Evolutionary conservation across 2,888 invertebrate genomes (phyloP), one percentile per base, ranked within the genome.

Genomic region (Calliopum simillimum): DNA sequence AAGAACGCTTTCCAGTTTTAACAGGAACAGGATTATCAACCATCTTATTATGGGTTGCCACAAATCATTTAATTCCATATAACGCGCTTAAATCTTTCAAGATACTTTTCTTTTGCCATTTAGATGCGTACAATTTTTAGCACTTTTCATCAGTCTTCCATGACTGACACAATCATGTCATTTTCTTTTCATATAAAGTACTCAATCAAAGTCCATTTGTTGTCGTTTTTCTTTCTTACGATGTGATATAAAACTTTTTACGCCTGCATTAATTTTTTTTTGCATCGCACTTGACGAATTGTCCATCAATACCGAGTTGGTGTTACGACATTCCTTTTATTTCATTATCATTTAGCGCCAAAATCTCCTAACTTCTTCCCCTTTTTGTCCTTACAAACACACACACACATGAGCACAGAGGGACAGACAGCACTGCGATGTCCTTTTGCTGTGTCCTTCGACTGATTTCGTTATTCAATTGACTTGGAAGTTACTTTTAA

Each of bases 201-300:
- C 43, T 65, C 65, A 65, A 65, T 65, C 65, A 65, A 65, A 53
- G 65, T 65, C 65, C 53, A 53, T 53, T 61, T 44, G 44, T 19
- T 44, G 43, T 41, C 41, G 25, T 33, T 64, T 33, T 49, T 49
- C 51, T 14, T 64, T 12, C 16, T 64, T 43, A 33, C 33, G 33
- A 33, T 33, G 33, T 2, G 33, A 33, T 33, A 33, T 33, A 8
- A 33, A 33, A 33, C 8, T 33, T 65, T 51, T 13, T 65, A 43
- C 23, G 16, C 19, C 5, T 41, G 2, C 25, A n/a, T n/a, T 63
- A 8, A 33, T 8, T 41, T 11, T 53, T 25, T 33, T 51, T 41
- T 53, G 3, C 62, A 21, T 41, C 65, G 41, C 65, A 65, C 65
- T 65, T 65, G 65, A 65, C 65, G 65, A 65, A 65, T 65, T 65